phyloP scores from a whole-genome alignment of 2,113 vertebrate species.

The Indicator maculatus region DNA sequence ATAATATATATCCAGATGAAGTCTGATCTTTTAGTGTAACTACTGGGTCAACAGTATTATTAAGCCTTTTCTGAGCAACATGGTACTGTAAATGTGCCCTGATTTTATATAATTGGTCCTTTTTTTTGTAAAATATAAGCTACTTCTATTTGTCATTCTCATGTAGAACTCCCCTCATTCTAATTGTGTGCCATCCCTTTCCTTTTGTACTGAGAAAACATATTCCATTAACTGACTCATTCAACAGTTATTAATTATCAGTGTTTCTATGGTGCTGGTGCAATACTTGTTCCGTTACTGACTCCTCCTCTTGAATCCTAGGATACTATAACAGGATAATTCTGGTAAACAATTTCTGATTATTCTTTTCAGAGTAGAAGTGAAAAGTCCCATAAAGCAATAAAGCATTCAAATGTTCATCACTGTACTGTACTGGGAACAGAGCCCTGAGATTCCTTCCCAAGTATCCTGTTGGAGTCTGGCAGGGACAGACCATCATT shows the following conservation, averaged over 20 bases:
- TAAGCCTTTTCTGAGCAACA: not conserved
- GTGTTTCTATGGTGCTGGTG: not conserved
- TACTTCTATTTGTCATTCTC: not conserved
- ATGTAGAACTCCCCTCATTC: not conserved
- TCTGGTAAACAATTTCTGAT: not conserved
- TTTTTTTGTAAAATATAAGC: not conserved
- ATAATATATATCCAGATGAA: not conserved
- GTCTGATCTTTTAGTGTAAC: not conserved
- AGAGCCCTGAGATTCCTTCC: not conserved
- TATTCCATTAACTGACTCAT: not conserved
- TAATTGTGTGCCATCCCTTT: not conserved
- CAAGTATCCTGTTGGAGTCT: not conserved
- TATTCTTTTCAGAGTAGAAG: not conserved
- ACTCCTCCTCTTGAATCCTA: not conserved
- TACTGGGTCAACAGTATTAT: not conserved
- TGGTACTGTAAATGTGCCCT: not conserved
- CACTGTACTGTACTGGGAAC: not conserved
- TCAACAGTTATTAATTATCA: not conserved
- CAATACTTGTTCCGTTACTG: not conserved
- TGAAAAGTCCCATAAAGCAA: not conserved
- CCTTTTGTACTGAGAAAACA: not conserved
- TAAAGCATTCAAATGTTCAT: not conserved
- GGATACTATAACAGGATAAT: not conserved
- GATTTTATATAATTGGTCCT: not conserved
- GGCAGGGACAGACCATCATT: slow-evolving; percentile 13